These are phyloP conservation scores for Accipiter cooperii DNA, from an alignment of 2,113 vertebrate genomes.

Conservation along the genomic window DNA sequence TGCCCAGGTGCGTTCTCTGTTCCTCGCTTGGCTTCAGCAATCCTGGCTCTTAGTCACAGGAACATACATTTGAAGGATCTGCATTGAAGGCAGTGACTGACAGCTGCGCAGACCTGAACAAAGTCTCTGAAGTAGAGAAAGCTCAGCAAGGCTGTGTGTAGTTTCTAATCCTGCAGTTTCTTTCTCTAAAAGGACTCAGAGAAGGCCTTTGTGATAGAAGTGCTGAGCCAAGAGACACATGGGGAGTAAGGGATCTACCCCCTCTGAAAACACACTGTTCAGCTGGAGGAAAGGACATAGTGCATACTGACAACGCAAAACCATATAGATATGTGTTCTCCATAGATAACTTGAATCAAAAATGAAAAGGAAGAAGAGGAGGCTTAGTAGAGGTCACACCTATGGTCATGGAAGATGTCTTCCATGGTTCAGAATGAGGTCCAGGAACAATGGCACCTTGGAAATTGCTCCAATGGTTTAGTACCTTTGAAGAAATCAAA, in stretches of 20 bases:
- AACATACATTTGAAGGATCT: neutral
- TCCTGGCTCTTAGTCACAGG: neutral
- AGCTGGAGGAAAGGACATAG: neutral
- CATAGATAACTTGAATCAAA: neutral
- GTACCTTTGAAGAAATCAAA: neutral
- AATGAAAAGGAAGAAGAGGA: neutral
- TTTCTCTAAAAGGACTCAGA: neutral
- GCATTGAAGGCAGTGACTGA: neutral
- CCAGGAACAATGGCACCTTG: neutral
- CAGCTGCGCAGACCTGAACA: neutral
- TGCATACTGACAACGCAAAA: neutral
- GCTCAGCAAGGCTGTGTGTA: neutral
- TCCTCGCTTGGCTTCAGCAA: neutral
- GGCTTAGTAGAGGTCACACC: neutral
- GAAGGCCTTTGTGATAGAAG: neutral
- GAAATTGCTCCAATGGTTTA: neutral
- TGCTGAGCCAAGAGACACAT: neutral
- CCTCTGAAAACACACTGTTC: neutral
- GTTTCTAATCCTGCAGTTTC: neutral
- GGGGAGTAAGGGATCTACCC: neutral
- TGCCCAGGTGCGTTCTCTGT: constrained; percentile 35
- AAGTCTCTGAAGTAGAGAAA: neutral
- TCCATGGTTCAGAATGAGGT: neutral
- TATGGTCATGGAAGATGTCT: neutral
- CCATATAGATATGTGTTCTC: neutral